phyloP scores from a whole-genome alignment of 2,113 vertebrate genomes.

The Siphamia tubifer region DNA sequence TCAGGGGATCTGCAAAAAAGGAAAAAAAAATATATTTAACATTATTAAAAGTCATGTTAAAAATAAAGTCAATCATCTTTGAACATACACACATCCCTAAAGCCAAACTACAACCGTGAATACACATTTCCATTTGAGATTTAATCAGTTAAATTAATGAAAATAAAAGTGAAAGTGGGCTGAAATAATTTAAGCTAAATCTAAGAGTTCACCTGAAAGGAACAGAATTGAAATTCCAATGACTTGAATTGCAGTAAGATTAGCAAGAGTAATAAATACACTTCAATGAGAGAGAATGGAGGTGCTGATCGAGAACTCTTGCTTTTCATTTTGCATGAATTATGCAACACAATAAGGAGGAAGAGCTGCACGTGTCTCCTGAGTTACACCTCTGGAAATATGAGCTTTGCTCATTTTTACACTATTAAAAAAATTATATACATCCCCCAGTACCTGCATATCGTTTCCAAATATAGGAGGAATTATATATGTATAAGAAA shows the following conservation, averaged over 20 bases:
- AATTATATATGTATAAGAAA: conserved; percentile 18
- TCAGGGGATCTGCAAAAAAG: no score
- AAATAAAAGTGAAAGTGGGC: background rate
- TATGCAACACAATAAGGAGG: background rate
- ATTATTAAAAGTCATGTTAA: no score
- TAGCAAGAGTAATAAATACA: background rate
- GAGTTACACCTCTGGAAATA: background rate
- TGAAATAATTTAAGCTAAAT: background rate
- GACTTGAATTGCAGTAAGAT: background rate
- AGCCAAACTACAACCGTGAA: no score
- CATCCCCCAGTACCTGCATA: background rate
- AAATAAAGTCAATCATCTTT: no score
- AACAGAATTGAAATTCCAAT: background rate
- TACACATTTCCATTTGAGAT: no score
- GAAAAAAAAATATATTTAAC: no score
- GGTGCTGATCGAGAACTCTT: background rate
- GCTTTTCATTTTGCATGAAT: background rate
- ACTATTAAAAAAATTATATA: background rate
- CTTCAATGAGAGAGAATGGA: background rate
- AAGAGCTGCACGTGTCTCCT: background rate
- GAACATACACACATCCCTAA: no score
- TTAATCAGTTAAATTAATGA: no score
- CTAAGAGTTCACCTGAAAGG: background rate
- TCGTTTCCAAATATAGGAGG: no score
- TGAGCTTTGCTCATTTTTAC: conserved; percentile 45